phyloP scores from a whole-genome alignment of 2,113 vertebrate species.

The Heterotilapia buettikoferi region DNA sequence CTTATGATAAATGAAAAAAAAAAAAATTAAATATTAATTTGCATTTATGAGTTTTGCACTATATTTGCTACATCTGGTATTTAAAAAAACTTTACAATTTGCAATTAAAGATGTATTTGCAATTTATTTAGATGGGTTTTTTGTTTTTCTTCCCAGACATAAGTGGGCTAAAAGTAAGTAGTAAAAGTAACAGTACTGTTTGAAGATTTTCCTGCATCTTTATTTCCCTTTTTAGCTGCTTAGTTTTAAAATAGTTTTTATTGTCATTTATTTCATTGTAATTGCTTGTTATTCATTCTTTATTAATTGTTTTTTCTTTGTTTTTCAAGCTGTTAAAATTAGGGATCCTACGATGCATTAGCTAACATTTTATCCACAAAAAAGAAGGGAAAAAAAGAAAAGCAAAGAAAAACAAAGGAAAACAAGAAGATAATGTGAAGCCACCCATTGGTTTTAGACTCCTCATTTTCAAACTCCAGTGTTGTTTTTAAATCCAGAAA shows the following conservation, averaged over 20 bases:
- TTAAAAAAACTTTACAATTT: not conserved
- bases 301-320: not conserved
- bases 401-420: not conserved
- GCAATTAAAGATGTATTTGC: not conserved
- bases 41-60: not conserved
- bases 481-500: not conserved
- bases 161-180: not conserved
- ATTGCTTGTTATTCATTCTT: not conserved
- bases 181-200: not conserved
- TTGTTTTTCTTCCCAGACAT: not conserved
- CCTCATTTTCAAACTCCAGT: not conserved
- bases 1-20: not conserved
- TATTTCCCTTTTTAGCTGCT: not conserved
- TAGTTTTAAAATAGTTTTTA: not conserved
- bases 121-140: not conserved
- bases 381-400: not conserved
- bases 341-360: not conserved
- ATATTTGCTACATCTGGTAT: not conserved
- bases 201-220: not conserved
- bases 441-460: not conserved
- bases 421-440: not conserved
- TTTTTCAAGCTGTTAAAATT: not conserved
- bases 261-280: not conserved
- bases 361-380: not conserved
- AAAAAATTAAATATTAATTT: accelerated